Conservation (phyloP, 30 jellyfish, hydroid and myxozoan genomes). For the Chironex yamaguchii region DNA sequence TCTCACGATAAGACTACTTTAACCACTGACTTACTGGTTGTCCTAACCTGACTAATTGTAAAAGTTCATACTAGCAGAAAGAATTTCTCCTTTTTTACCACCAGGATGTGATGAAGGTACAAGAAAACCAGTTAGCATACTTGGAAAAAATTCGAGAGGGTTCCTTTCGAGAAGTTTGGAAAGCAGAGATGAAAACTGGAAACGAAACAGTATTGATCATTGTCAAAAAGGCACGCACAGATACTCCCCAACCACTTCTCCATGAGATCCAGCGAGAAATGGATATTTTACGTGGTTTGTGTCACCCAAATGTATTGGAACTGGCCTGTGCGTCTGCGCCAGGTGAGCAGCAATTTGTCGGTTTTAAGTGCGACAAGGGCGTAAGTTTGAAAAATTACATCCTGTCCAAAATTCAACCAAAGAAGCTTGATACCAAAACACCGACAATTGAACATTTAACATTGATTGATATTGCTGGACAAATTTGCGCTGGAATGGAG, state of each 20-base stretch:
- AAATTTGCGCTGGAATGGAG: slow-evolving; percentile 76
- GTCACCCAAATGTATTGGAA: slow-evolving; percentile 60
- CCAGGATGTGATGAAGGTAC: slow-evolving; percentile 42
- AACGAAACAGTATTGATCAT: slow-evolving; percentile 50
- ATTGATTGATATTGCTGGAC: slow-evolving; percentile 56
- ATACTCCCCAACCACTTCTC: slow-evolving; percentile 58
- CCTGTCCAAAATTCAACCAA: slow-evolving; percentile 7
- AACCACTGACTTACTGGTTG: too few species aligned
- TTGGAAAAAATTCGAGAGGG: slow-evolving; percentile 84
- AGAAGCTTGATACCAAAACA: not conserved
- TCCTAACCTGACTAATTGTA: too few species aligned
- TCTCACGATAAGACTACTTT: too few species aligned
- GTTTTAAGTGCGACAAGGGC: slow-evolving; percentile 60
- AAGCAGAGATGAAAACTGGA: slow-evolving; percentile 58
- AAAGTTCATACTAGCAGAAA: too few species aligned
- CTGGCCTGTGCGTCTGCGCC: slow-evolving; percentile 78
- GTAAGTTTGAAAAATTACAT: slow-evolving; percentile 71
- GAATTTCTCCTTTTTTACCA: not conserved
- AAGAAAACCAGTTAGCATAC: slow-evolving; percentile 17
- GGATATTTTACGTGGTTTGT: slow-evolving; percentile 65
- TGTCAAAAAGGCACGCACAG: slow-evolving; percentile 63
- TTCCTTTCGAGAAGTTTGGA: slow-evolving; percentile 71
- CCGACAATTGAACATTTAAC: slow-evolving; percentile 16
- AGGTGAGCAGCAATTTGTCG: slow-evolving; percentile 78
- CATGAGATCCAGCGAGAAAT: slow-evolving; percentile 76